Percentiles rank a stretch among this genome's conserved stretches.
Evolutionary conservation across 2,888 invertebrate species (phyloP).

Genomic region (Aspidapion aeneum): DNA sequence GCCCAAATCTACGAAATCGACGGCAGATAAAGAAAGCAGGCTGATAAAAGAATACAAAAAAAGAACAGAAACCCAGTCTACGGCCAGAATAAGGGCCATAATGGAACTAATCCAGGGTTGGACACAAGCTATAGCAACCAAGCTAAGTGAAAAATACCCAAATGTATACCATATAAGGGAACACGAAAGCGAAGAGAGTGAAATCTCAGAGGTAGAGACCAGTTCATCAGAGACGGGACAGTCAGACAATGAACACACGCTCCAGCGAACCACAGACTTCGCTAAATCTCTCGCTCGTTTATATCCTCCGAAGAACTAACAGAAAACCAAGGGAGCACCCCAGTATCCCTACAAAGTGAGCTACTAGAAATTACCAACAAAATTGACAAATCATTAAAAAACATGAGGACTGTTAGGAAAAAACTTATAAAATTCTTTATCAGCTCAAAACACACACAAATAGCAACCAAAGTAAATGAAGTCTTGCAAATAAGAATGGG

Average conservation of each 20-base stretch:
- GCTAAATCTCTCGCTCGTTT: no score
- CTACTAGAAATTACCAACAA: no score
- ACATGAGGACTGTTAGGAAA: background rate
- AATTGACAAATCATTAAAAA: background rate
- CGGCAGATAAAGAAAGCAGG: background rate
- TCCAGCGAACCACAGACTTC: no score
- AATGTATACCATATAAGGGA: conserved; percentile 1
- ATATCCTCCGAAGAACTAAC: no score
- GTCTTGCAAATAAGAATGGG: background rate
- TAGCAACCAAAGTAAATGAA: background rate
- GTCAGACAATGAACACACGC: no score
- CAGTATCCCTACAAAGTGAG: no score
- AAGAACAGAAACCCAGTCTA: background rate
- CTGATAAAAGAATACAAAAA: background rate
- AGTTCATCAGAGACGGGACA: no score
- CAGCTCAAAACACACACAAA: background rate
- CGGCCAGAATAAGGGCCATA: background rate
- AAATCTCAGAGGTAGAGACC: background rate
- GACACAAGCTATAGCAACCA: conserved; percentile 4
- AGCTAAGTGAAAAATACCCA: background rate
- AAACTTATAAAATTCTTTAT: conserved; percentile 2
- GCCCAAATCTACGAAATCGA: background rate
- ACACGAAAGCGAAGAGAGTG: background rate
- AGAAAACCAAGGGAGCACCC: no score
- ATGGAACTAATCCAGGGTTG: background rate